Conservation (phyloP, 2,888 invertebrate species). For the Isoperla grammatica region DNA sequence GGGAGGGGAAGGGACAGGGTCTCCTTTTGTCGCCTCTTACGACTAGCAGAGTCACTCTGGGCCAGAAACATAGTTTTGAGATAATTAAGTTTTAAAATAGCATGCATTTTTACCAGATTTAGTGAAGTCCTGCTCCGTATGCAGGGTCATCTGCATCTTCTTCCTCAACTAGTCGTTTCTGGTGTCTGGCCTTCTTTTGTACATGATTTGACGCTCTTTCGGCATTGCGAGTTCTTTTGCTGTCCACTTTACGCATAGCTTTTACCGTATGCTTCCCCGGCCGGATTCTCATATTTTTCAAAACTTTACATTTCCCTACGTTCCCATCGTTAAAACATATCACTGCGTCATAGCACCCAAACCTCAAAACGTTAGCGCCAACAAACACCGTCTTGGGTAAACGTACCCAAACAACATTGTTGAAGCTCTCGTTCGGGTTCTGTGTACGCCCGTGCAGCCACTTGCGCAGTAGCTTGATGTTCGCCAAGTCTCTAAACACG, state of each 20-base stretch:
- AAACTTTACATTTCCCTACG: not conserved
- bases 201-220: not conserved
- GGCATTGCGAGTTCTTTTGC: not conserved
- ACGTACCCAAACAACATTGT: constrained; percentile 18
- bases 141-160: not conserved
- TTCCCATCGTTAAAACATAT: constrained; percentile 24
- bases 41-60: no score
- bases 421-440: constrained; percentile 23
- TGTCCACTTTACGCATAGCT: not conserved
- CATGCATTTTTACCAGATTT: not conserved
- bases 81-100: not conserved
- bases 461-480: constrained; percentile 6
- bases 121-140: not conserved
- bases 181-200: not conserved
- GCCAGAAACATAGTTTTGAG: not conserved
- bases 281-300: not conserved
- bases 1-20: no score
- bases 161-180: not conserved
- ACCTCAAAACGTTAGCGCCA: constrained; percentile 19
- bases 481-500: constrained; percentile 20
- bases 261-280: not conserved
- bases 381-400: constrained; percentile 24
- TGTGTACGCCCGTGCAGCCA: constrained; percentile 23
- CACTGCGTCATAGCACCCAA: constrained; percentile 19
- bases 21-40: no score